phyloP scores from a whole-genome alignment of 2,797 vertebrate genomes.

The Epinephelus malabaricus region DNA sequence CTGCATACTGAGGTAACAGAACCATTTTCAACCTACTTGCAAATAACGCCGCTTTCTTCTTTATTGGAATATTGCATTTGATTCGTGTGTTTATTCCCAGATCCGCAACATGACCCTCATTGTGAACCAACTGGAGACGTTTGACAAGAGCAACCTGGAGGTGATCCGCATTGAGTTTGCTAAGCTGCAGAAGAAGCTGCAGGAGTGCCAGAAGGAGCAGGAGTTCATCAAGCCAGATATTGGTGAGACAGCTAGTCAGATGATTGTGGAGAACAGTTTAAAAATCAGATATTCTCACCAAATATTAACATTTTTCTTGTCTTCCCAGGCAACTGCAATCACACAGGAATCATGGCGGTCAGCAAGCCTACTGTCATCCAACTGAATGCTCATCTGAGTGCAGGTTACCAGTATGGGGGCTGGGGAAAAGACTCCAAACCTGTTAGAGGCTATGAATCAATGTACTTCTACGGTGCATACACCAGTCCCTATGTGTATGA shows the following conservation, averaged over 20 bases:
- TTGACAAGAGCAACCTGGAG: slow-evolving; percentile 81
- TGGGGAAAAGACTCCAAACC: slow-evolving; percentile 83
- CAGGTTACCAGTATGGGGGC: slow-evolving; percentile 60
- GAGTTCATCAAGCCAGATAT: slow-evolving; percentile 72
- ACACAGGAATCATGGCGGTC: slow-evolving; percentile 77
- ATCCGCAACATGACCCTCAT: slow-evolving; percentile 88
- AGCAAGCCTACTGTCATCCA: slow-evolving; percentile 73
- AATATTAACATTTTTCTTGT: slow-evolving; percentile 2
- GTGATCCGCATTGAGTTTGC: slow-evolving; percentile 80
- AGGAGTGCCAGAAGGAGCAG: slow-evolving; percentile 78
- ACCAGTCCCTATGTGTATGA: background rate
- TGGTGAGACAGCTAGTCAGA: slow-evolving; percentile 54
- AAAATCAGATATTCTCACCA: background rate
- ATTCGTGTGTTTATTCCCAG: slow-evolving; percentile 70
- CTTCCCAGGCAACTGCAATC: slow-evolving; percentile 80
- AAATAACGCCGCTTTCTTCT: background rate
- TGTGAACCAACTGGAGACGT: slow-evolving; percentile 81
- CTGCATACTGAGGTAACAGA: slow-evolving; percentile 87
- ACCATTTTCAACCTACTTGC: background rate
- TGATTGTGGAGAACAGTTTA: background rate
- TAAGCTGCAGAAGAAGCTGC: slow-evolving; percentile 83
- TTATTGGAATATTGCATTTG: background rate
- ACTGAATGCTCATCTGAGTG: slow-evolving; percentile 65
- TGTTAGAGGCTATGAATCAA: slow-evolving; percentile 68
- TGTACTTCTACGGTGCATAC: slow-evolving; percentile 71